A percentile compares a stretch with the other conserved stretches of the same genome.
Evolutionary conservation across 30 jellyfish, hydroid and myxozoan genomes (phyloP).

Genomic region (Mastigias papua): DNA sequence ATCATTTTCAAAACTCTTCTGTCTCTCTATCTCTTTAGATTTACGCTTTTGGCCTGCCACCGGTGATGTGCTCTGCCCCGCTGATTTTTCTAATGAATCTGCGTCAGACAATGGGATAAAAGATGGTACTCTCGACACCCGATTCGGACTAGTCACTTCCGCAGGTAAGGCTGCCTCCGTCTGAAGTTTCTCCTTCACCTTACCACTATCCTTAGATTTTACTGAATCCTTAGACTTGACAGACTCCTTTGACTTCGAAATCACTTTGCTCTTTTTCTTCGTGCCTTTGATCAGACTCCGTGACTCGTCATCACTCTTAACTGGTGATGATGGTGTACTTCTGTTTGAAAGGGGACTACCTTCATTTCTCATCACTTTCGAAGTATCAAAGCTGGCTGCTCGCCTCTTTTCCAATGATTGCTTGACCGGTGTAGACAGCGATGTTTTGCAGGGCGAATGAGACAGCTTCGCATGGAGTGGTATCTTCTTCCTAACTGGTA

Average conservation of each 20-base stretch:
- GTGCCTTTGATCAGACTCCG: neutral
- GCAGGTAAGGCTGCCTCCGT: neutral
- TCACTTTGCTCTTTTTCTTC: slow-evolving; percentile 11
- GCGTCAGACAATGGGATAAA: slow-evolving; percentile 74
- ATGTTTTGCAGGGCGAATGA: slow-evolving; percentile 65
- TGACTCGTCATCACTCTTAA: slow-evolving; percentile 54
- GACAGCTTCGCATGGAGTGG: slow-evolving; percentile 70
- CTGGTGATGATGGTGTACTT: slow-evolving; percentile 63
- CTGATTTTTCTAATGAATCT: slow-evolving; percentile 17
- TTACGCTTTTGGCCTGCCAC: slow-evolving; percentile 12
- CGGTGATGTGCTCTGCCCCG: no score
- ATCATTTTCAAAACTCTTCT: slow-evolving; percentile 2
- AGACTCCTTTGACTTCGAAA: slow-evolving; percentile 51
- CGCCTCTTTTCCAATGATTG: slow-evolving; percentile 53
- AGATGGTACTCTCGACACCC: slow-evolving; percentile 80
- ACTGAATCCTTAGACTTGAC: slow-evolving; percentile 58
- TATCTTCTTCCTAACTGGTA: slow-evolving; percentile 22
- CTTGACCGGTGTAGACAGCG: slow-evolving; percentile 62
- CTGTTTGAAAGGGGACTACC: slow-evolving; percentile 25
- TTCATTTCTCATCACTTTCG: slow-evolving; percentile 1
- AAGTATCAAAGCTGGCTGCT: slow-evolving; percentile 70
- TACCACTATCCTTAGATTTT: slow-evolving; percentile 21
- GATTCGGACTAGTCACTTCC: slow-evolving; percentile 57
- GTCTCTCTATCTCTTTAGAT: slow-evolving; percentile 29
- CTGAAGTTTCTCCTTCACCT: slow-evolving; percentile 43